These are phyloP conservation scores for Ramphastos sulfuratus DNA, from an alignment of 2,113 vertebrate species.

Conservation along the genomic window DNA sequence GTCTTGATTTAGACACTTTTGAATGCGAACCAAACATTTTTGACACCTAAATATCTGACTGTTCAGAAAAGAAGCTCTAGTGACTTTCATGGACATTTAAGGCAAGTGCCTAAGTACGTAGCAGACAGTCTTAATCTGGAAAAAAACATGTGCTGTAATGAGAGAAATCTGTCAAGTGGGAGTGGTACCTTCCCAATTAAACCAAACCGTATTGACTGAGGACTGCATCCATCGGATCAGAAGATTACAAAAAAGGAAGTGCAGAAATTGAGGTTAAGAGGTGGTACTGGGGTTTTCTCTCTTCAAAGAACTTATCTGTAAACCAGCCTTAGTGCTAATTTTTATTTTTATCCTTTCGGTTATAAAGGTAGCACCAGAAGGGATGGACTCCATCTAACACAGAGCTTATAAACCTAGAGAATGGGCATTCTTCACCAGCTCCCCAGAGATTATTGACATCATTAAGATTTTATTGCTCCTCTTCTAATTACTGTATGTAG, in stretches of 20 bases:
- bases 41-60: constrained; percentile 15
- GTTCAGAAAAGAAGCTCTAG: neutral
- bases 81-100: neutral
- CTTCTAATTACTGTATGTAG: neutral
- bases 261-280: fast-evolving
- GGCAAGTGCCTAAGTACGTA: neutral
- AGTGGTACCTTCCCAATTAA: neutral
- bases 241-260: neutral
- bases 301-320: fast-evolving
- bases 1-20: constrained; percentile 10
- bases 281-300: fast-evolving
- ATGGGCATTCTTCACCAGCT: neutral
- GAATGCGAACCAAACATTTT: neutral
- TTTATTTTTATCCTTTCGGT: neutral
- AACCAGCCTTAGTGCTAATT: too few relatives aligned
- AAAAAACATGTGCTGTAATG: neutral
- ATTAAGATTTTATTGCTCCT: neutral
- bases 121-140: neutral
- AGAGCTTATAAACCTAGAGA: neutral
- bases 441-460: neutral
- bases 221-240: neutral
- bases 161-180: neutral
- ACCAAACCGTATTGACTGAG: neutral
- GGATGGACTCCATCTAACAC: fast-evolving
- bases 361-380: neutral